phyloP scores from a whole-genome alignment of 2,888 invertebrate species.

The Margaritifera margaritifera region DNA sequence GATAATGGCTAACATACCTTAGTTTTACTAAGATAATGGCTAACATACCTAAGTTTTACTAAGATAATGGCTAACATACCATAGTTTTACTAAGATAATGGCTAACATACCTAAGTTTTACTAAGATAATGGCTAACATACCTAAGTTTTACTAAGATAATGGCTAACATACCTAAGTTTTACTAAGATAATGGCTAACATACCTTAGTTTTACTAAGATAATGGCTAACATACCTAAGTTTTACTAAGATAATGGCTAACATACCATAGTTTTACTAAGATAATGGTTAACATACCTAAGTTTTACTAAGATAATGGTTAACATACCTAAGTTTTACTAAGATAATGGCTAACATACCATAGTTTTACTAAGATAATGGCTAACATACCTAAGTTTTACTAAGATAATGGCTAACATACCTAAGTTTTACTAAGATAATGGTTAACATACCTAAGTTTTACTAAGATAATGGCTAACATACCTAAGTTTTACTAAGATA shows the following conservation, averaged over 20 bases:
- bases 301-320: slow-evolving; percentile 73
- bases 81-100: slow-evolving; percentile 77
- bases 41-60: too few relatives aligned
- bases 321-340: slow-evolving; percentile 79
- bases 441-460: slow-evolving; percentile 79
- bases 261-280: slow-evolving; percentile 78
- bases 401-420: too few relatives aligned
- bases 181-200: slow-evolving; percentile 76
- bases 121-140: slow-evolving; percentile 50
- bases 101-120: slow-evolving; percentile 79
- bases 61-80: slow-evolving; percentile 68
- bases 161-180: slow-evolving; percentile 79
- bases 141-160: slow-evolving; percentile 78
- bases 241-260: slow-evolving; percentile 3
- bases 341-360: slow-evolving; percentile 74
- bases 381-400: too few relatives aligned
- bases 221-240: too few relatives aligned
- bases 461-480: slow-evolving; percentile 6
- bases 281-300: slow-evolving; percentile 76
- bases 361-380: slow-evolving; percentile 79
- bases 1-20: too few relatives aligned
- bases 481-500: slow-evolving; percentile 79
- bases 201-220: too few relatives aligned
- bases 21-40: too few relatives aligned
- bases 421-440: background rate